phyloP scores from a whole-genome alignment of 2,888 invertebrate genomes.

The Tetropium fuscum region DNA sequence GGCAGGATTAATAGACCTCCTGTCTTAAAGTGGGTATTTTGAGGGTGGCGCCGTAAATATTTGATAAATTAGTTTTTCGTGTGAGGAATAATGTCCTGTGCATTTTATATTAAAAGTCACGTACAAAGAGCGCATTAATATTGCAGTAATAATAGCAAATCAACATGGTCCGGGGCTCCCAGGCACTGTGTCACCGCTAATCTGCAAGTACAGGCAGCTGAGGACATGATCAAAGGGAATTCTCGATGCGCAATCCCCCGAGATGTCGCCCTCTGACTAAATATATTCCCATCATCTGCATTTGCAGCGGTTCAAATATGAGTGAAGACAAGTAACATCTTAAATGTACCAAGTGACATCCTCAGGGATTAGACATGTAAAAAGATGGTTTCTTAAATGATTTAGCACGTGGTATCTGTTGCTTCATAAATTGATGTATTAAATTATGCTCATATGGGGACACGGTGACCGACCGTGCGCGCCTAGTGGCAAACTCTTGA shows the following conservation, averaged over 20 bases:
- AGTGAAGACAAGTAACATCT: conserved; percentile 16
- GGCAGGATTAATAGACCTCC: conserved; percentile 32
- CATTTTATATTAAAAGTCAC: neutral
- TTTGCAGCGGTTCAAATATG: conserved; percentile 31
- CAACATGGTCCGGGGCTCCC: conserved; percentile 12
- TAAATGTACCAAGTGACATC: conserved; percentile 6
- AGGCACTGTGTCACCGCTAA: conserved; percentile 53
- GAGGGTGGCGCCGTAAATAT: conserved; percentile 31
- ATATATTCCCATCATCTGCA: conserved; percentile 52
- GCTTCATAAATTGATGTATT: neutral
- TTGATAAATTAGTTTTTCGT: conserved; percentile 30
- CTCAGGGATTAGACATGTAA: neutral
- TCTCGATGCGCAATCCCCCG: conserved; percentile 43
- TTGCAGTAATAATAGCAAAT: conserved; percentile 19
- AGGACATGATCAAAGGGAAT: conserved; percentile 52
- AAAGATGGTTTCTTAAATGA: neutral
- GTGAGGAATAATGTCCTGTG: neutral
- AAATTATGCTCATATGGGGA: neutral
- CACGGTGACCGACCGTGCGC: too few species aligned
- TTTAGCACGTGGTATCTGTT: neutral
- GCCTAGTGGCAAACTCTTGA: too few species aligned
- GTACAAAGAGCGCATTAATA: conserved; percentile 24
- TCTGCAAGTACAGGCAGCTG: conserved; percentile 49
- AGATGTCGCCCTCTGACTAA: conserved; percentile 41
- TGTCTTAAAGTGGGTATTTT: conserved; percentile 24